Evolutionary conservation across 1,140 invertebrate genomes (phyloP).

Genomic region (Meloidogyne hapla): DNA sequence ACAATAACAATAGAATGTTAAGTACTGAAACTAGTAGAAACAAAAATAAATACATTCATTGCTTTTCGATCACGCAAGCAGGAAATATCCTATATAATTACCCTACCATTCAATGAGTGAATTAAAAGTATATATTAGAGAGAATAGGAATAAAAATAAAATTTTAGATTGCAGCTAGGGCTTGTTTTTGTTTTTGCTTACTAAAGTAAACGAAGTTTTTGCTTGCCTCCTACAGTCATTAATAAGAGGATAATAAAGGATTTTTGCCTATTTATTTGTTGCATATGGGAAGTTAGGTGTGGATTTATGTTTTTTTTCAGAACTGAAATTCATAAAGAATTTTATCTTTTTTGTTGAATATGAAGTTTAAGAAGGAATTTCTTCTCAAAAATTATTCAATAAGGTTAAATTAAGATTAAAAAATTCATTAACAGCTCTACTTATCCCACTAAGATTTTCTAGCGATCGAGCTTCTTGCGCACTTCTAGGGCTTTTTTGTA

Average conservation of each 20-base stretch:
- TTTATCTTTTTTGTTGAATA: no score
- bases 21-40: neutral
- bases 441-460: no score
- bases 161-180: neutral
- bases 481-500: no score
- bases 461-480: no score
- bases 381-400: no score
- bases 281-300: no score
- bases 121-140: neutral
- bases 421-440: no score
- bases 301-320: no score
- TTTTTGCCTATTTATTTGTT: neutral
- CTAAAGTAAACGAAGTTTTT: neutral
- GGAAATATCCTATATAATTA: neutral
- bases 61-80: neutral
- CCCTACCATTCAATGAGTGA: neutral
- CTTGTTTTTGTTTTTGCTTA: neutral
- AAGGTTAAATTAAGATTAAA: no score
- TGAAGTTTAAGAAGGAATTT: no score
- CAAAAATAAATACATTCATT: neutral
- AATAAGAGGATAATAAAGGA: neutral
- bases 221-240: neutral
- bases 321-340: no score
- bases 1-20: neutral
- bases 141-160: neutral